A percentile compares a stretch with the other conserved stretches of the same genome.
These are phyloP conservation scores for Platysteira castanea DNA, from an alignment of 2,113 vertebrate species.

Conservation along the genomic window DNA sequence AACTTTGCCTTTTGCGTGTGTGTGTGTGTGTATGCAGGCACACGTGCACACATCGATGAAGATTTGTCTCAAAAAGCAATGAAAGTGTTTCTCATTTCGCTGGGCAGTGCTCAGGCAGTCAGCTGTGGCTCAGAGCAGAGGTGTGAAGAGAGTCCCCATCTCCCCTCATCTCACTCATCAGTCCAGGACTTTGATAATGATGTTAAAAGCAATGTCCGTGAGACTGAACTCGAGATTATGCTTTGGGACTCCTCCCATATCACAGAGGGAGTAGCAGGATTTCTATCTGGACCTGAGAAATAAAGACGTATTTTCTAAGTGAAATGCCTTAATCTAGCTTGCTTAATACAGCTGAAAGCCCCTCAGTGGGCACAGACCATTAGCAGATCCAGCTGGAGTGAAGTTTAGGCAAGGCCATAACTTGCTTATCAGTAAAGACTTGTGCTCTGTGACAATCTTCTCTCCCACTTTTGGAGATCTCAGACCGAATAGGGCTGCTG, in stretches of 20 bases:
- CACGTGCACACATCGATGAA: not conserved
- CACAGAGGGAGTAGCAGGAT: not conserved
- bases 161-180: not conserved
- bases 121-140: not conserved
- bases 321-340: not conserved
- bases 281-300: not conserved
- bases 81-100: not conserved
- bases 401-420: not conserved
- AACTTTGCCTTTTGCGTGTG: not conserved
- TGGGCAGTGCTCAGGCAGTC: not conserved
- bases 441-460: not conserved
- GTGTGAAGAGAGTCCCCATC: not conserved
- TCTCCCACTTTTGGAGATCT: not conserved
- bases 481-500: not conserved
- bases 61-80: not conserved
- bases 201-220: not conserved
- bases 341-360: not conserved
- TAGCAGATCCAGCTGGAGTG: not conserved
- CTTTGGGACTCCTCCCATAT: not conserved
- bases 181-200: not conserved
- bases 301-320: not conserved
- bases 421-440: not conserved
- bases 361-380: not conserved
- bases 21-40: not conserved
- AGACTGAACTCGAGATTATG: not conserved